Evolutionary conservation across 2,113 vertebrate genomes (phyloP).

Genomic region (Myodes glareolus): DNA sequence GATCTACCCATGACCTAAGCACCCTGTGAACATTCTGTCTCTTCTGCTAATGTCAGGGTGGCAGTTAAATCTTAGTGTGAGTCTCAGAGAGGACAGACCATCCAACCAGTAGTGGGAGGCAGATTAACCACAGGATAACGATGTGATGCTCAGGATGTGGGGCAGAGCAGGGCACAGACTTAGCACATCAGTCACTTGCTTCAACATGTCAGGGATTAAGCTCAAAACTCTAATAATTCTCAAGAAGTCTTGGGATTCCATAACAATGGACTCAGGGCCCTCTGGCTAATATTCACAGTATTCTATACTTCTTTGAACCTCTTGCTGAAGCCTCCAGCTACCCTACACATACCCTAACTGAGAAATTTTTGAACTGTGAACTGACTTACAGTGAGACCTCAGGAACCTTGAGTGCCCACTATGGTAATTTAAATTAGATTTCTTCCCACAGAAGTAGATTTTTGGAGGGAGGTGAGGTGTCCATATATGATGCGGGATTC

Average conservation of each 20-base stretch:
- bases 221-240: not conserved
- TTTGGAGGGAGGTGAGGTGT: too few relatives aligned
- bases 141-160: not conserved
- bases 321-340: not conserved
- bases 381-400: not conserved
- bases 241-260: not conserved
- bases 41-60: not conserved
- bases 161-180: not conserved
- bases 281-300: not conserved
- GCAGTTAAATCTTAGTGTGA: not conserved
- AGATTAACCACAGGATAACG: not conserved
- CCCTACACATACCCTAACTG: not conserved
- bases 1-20: not conserved
- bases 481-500: too few relatives aligned
- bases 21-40: too few relatives aligned
- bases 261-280: not conserved
- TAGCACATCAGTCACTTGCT: not conserved
- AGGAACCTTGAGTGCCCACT: not conserved
- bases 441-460: not conserved
- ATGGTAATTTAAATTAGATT: not conserved
- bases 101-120: not conserved
- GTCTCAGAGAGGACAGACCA: not conserved
- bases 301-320: not conserved
- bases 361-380: constrained; percentile 14
- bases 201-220: not conserved